A percentile compares a stretch with the other conserved stretches of the same genome.
Evolutionary conservation across 1,140 invertebrate genomes (phyloP).

Genomic region (Drosophila arizonae): DNA sequence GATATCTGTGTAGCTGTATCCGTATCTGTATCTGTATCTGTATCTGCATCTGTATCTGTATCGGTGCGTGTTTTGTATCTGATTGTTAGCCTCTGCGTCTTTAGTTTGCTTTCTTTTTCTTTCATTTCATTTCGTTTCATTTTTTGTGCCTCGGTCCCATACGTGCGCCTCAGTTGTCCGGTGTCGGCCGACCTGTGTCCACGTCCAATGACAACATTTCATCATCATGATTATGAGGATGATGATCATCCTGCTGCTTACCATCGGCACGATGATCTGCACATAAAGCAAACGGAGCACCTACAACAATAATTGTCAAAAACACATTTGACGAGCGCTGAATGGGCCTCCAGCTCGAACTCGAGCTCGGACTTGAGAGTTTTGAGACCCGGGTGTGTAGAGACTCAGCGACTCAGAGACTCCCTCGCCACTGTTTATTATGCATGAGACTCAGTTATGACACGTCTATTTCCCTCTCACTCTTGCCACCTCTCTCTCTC

Average conservation of each 20-base stretch:
- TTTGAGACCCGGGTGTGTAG: background rate
- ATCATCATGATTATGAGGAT: slow-evolving; percentile 53
- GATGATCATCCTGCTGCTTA: slow-evolving; percentile 45
- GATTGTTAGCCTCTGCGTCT: slow-evolving; percentile 36
- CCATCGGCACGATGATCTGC: slow-evolving; percentile 22
- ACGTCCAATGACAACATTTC: slow-evolving; percentile 80
- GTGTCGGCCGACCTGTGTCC: slow-evolving; percentile 75
- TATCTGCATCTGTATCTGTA: slow-evolving; percentile 41
- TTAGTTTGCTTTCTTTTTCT: slow-evolving; percentile 11
- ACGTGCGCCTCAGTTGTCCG: slow-evolving; percentile 49
- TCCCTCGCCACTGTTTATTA: slow-evolving; percentile 43
- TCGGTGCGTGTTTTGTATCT: slow-evolving; percentile 67
- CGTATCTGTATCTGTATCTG: slow-evolving; percentile 26
- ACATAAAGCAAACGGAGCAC: slow-evolving; percentile 59
- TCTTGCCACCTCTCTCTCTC: background rate
- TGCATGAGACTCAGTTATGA: slow-evolving; percentile 52
- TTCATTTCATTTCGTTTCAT: background rate
- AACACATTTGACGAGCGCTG: slow-evolving; percentile 58
- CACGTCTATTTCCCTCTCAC: slow-evolving; percentile 28
- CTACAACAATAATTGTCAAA: slow-evolving; percentile 79
- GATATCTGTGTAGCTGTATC: slow-evolving; percentile 38
- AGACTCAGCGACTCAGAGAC: slow-evolving; percentile 5
- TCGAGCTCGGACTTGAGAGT: slow-evolving; percentile 2
- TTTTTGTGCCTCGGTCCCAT: slow-evolving; percentile 20
- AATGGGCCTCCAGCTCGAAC: slow-evolving; percentile 30